Percentiles rank a stretch among this genome's conserved stretches.
Conservation (phyloP, 1,140 invertebrate genomes). For the Euwallacea fornicatus region DNA sequence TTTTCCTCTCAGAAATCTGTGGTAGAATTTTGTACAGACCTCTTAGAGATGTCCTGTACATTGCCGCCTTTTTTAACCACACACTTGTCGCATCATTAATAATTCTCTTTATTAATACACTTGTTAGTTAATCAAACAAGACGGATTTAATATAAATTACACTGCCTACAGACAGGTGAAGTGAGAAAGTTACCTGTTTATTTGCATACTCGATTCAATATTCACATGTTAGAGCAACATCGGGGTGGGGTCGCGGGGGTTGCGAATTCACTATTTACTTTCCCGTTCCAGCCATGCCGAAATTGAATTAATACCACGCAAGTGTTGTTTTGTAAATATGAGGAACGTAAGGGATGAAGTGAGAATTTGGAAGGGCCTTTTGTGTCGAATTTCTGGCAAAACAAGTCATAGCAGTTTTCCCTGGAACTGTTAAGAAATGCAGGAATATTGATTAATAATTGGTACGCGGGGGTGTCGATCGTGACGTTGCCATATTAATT, state of each 20-base stretch:
- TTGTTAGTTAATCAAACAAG: no score
- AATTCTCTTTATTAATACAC: no score
- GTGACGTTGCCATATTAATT: slow-evolving; percentile 21
- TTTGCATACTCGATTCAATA: slow-evolving; percentile 20
- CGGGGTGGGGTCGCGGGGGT: neutral
- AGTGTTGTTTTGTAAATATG: slow-evolving; percentile 4
- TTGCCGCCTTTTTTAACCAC: no score
- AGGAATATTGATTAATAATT: neutral
- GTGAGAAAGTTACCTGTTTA: slow-evolving; percentile 24
- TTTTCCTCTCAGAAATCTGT: no score
- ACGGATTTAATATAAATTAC: slow-evolving; percentile 15
- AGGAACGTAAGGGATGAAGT: neutral
- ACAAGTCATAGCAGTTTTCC: neutral
- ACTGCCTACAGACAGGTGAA: slow-evolving; percentile 8
- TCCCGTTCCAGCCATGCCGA: neutral
- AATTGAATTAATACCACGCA: slow-evolving; percentile 10
- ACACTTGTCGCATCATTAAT: no score
- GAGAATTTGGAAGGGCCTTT: neutral
- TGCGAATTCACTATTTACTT: neutral
- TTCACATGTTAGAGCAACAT: slow-evolving; percentile 1
- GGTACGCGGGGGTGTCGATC: neutral
- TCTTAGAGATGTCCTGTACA: no score
- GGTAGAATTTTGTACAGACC: no score
- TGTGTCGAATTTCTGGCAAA: neutral
- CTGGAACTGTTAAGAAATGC: neutral